phyloP scores from a whole-genome alignment of 2,888 invertebrate species.

The Altica lythri region DNA sequence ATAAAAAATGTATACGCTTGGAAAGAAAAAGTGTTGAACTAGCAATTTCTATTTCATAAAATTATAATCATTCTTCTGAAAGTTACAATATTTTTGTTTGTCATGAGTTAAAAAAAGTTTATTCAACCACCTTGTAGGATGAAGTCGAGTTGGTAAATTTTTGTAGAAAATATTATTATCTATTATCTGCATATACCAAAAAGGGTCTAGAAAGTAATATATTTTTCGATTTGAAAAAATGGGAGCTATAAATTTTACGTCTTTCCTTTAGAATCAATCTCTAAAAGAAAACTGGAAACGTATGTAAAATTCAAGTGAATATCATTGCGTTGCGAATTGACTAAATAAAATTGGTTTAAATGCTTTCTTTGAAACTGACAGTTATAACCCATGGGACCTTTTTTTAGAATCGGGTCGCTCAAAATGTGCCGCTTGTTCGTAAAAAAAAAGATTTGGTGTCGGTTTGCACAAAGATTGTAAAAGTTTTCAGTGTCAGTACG shows the following conservation, averaged over 20 bases:
- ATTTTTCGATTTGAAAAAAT: constrained; percentile 3
- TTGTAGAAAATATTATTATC: no score
- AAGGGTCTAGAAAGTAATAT: background rate
- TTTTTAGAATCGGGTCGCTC: constrained; percentile 27
- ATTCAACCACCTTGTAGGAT: no score
- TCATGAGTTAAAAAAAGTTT: no score
- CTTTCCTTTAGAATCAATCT: background rate
- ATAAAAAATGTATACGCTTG: no score
- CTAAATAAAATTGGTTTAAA: constrained; percentile 35
- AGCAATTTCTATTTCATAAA: no score
- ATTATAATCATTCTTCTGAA: no score
- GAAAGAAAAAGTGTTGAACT: no score
- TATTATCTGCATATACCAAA: no score
- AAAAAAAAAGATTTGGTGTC: constrained; percentile 33
- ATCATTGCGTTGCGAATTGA: constrained; percentile 23
- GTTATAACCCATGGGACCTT: constrained; percentile 26
- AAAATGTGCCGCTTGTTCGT: constrained; percentile 30
- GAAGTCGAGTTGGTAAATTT: no score
- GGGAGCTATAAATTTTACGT: background rate
- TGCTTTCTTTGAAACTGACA: constrained; percentile 34
- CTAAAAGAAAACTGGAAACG: constrained; percentile 5
- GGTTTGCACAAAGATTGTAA: constrained; percentile 33
- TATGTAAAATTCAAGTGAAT: constrained; percentile 21
- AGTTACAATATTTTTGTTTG: no score
- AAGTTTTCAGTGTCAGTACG: constrained; percentile 20